phyloP scores from a whole-genome alignment of 2,888 invertebrate genomes.

The Heteromyza rotundicornis region DNA sequence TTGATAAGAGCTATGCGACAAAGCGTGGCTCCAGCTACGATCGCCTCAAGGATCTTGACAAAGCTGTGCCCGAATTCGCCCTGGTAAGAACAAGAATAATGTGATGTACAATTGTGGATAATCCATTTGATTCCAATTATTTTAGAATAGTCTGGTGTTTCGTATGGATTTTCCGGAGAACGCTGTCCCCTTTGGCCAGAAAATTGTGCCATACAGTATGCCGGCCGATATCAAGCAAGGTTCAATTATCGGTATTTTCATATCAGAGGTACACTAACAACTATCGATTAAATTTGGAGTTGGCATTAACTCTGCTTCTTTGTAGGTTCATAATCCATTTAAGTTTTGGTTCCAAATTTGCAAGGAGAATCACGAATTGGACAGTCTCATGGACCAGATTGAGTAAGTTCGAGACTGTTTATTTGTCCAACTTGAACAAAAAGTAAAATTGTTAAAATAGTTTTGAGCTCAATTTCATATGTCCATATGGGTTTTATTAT shows the following conservation, averaged over 20 bases:
- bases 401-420: conserved; percentile 42
- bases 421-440: too few species aligned
- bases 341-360: conserved; percentile 50
- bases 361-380: conserved; percentile 42
- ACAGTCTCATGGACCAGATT: conserved; percentile 42
- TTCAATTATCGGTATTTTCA: conserved; percentile 37
- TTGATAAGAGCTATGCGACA: neutral
- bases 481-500: too few species aligned
- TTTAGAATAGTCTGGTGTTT: conserved; percentile 46
- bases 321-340: conserved; percentile 49
- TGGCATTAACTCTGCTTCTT: neutral
- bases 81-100: conserved; percentile 38
- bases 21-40: neutral
- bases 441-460: too few species aligned
- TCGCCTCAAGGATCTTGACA: conserved; percentile 23
- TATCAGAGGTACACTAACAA: conserved; percentile 39
- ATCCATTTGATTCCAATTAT: conserved; percentile 5
- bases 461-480: too few species aligned
- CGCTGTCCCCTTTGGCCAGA: conserved; percentile 39
- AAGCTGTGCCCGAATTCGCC: conserved; percentile 52
- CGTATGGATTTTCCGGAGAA: conserved; percentile 47
- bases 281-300: neutral
- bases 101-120: neutral
- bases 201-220: conserved; percentile 32
- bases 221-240: conserved; percentile 14